Percentiles rank a stretch among this genome's conserved stretches.
phyloP scores from a whole-genome alignment of 2,113 vertebrate genomes.

The Chaetorhynchus papuensis region DNA sequence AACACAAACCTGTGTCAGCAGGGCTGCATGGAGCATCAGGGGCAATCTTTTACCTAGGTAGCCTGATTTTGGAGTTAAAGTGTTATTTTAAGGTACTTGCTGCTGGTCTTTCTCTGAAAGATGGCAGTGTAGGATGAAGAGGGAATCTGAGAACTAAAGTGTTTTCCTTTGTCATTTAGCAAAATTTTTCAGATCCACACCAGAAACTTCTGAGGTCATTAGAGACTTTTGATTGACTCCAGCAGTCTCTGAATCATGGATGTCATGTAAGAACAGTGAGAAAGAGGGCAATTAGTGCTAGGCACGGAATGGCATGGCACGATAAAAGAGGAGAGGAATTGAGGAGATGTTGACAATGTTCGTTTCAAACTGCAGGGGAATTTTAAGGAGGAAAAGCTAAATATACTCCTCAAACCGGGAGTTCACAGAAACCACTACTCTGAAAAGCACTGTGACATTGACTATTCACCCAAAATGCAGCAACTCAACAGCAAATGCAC shows the following conservation, averaged over 20 bases:
- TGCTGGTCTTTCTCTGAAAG: neutral
- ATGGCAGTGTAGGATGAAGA: neutral
- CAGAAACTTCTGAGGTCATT: neutral
- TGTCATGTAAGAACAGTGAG: neutral
- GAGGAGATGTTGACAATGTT: neutral
- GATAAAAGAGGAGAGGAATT: neutral
- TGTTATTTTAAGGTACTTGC: neutral
- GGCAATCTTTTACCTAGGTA: neutral
- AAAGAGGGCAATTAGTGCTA: neutral
- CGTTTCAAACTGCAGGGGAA: neutral
- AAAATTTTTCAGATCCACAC: neutral
- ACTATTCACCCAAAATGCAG: neutral
- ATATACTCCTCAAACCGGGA: neutral
- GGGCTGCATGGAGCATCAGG: neutral
- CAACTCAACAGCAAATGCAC: neutral
- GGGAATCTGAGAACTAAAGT: neutral
- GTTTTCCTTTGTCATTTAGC: neutral
- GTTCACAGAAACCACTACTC: neutral
- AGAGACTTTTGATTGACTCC: neutral
- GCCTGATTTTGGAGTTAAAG: neutral
- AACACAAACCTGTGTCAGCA: neutral
- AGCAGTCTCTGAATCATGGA: neutral
- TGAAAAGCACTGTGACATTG: neutral
- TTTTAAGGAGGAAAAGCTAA: neutral
- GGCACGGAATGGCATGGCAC: neutral